Percentiles rank a stretch among this genome's conserved stretches.
These are phyloP conservation scores for Percina caprodes DNA, from an alignment of 2,113 vertebrate genomes.

Conservation along the genomic window DNA sequence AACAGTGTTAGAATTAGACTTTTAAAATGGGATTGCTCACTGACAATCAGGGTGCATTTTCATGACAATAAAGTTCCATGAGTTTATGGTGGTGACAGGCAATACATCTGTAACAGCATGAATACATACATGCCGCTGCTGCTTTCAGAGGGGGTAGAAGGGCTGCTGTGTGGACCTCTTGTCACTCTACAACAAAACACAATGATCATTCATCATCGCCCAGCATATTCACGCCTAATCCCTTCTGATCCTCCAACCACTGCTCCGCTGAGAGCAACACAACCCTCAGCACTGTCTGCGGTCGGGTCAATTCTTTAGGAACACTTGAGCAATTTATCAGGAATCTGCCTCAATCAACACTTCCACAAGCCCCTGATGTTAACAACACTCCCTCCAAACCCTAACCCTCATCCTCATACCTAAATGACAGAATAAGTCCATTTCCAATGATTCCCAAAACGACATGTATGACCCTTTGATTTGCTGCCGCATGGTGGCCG, in stretches of 20 bases:
- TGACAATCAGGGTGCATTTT: neutral
- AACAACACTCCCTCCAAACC: too few relatives aligned
- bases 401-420: too few relatives aligned
- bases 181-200: neutral
- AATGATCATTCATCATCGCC: slow-evolving; percentile 34
- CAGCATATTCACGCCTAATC: slow-evolving; percentile 15
- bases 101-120: neutral
- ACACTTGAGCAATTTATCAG: slow-evolving; percentile 7
- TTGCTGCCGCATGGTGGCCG: too few relatives aligned
- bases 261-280: neutral
- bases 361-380: neutral
- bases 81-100: slow-evolving; percentile 38
- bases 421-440: too few relatives aligned
- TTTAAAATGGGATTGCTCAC: neutral
- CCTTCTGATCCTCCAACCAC: slow-evolving; percentile 23
- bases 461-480: too few relatives aligned
- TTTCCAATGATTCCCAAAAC: too few relatives aligned
- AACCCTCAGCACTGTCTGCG: slow-evolving; percentile 10
- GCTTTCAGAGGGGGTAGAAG: neutral
- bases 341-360: slow-evolving; percentile 26
- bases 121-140: neutral
- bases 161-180: neutral
- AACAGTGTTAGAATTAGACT: neutral
- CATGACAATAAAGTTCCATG: neutral
- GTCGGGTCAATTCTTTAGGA: neutral